These are phyloP conservation scores for Uria aalge DNA, from an alignment of 2,113 vertebrate genomes.

Conservation along the genomic window DNA sequence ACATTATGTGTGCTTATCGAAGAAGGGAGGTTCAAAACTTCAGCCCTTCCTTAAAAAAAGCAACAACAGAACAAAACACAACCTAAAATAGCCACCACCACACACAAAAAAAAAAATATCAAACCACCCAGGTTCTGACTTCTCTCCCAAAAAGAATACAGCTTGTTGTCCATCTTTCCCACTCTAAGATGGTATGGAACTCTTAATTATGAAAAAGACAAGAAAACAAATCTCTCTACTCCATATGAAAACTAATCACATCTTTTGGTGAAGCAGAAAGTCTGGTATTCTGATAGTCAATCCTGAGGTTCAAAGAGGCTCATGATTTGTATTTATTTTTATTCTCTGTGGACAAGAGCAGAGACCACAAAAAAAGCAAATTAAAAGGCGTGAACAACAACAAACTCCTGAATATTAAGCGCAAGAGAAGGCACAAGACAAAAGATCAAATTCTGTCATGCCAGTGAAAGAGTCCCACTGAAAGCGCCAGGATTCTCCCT, in stretches of 20 bases:
- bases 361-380: not conserved
- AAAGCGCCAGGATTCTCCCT: not conserved
- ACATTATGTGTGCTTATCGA: not conserved
- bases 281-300: not conserved
- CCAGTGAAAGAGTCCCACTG: not conserved
- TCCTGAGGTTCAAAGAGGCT: not conserved
- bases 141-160: not conserved
- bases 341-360: not conserved
- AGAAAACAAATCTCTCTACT: not conserved
- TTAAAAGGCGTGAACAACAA: not conserved
- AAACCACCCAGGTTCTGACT: not conserved
- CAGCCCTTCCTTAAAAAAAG: not conserved
- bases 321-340: not conserved
- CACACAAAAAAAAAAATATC: not conserved
- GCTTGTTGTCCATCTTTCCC: not conserved
- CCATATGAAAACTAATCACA: not conserved
- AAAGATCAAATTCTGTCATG: not conserved
- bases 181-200: not conserved
- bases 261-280: not conserved
- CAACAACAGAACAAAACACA: not conserved
- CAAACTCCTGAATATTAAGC: not conserved
- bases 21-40: not conserved
- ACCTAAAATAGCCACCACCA: not conserved
- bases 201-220: not conserved
- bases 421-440: not conserved